These are phyloP conservation scores for Heliconius ethilla DNA, from an alignment of 2,888 invertebrate species.

Conservation along the genomic window DNA sequence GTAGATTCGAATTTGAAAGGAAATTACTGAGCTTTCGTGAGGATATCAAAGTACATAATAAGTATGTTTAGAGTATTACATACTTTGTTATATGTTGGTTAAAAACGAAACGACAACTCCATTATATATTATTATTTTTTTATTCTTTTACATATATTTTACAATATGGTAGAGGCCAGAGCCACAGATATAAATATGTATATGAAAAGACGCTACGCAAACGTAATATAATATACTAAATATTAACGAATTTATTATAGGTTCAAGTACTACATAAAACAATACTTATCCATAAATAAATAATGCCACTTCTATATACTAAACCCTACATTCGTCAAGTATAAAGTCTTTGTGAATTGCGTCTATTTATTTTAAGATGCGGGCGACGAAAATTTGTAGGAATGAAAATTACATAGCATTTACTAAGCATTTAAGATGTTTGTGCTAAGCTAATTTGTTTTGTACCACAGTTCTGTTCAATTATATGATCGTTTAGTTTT, in stretches of 20 bases:
- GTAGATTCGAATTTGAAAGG: not conserved
- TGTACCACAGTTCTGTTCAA: not conserved
- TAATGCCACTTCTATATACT: conserved; percentile 19
- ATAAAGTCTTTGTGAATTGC: conserved; percentile 31
- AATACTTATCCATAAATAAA: not conserved
- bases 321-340: conserved; percentile 3
- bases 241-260: not conserved
- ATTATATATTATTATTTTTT: no score
- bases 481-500: not conserved
- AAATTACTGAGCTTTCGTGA: no score
- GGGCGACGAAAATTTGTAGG: conserved; percentile 34
- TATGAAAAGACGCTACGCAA: no score
- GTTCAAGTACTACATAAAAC: not conserved
- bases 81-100: no score
- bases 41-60: no score
- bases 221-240: not conserved
- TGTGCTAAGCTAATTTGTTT: conserved; percentile 9
- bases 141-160: no score
- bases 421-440: conserved; percentile 22
- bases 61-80: no score
- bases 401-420: conserved; percentile 24
- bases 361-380: conserved; percentile 40
- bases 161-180: no score
- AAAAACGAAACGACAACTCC: no score
- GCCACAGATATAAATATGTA: no score